Base-by-base conservation (phyloP, 2,113 vertebrate species). In the Triplophysa dalaica region DNA sequence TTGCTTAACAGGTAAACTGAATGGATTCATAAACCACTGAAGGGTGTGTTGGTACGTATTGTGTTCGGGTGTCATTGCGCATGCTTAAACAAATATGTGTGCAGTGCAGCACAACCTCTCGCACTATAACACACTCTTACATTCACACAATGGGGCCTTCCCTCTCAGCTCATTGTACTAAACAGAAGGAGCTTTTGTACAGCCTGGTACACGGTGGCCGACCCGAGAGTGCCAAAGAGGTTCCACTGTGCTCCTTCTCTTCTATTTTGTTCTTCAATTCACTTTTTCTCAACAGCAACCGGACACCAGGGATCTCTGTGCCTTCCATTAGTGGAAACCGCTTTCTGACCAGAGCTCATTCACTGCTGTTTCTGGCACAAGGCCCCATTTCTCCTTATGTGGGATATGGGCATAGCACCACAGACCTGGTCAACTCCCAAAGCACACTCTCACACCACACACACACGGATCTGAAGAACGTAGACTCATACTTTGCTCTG, bases 131-230 rank as follows among this genome's bases (percentile, higher is more conserved):
- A 54, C 68, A 80, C 69, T 61, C 72, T 17, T 24, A 33, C 63
- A 75, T 74, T 58, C 70, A 79, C 33, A 56, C 78, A 65, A 48
- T 41, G 60, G 33, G 26, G 12, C 43, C n/a, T 14, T 54, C 70
- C 70, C 54, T 43, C 16, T 22, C 54, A 21, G 52, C 70, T 60
- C 50, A 38, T 60, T 70, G 43, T 24, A 50, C 17, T 21, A 41
- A 84, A 82, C 72, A 81, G 67, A 85, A 52, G 81, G 60, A 43
- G 61, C 68, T 67, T 76, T 84, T 86, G 80, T 87, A 52, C 38
- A 56, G 75, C 48, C 65, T 80, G 62, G 63, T 65, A 75, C 72
- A 61, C 14, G 56, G 61, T 41, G 26, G 29, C 54, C 8, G 38
- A 62, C 67, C 64, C 1, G 12, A 58, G 45, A 62, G 67, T 80